A percentile compares a stretch with the other conserved stretches of the same genome.
Evolutionary conservation across 2,113 vertebrate species (phyloP).

Genomic region (Pangasianodon gigas): DNA sequence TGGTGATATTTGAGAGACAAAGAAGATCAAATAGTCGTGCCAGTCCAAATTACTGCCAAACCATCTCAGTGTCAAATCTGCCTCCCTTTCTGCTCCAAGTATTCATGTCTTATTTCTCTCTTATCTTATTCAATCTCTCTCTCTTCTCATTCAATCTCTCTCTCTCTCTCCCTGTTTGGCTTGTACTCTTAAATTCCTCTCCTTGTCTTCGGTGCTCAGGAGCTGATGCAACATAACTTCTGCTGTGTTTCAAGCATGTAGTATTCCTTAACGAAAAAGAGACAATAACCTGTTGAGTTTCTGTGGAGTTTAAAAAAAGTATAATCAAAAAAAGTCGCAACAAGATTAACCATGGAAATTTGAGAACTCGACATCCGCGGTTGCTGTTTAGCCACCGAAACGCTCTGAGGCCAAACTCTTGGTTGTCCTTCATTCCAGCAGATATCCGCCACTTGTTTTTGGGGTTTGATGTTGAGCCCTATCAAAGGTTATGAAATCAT

Average conservation of each 20-base stretch:
- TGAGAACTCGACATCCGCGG: constrained; percentile 51
- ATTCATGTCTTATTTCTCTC: constrained; percentile 45
- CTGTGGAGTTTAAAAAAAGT: constrained; percentile 68
- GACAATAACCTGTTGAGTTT: constrained; percentile 66
- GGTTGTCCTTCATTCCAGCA: constrained; percentile 65
- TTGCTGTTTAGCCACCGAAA: constrained; percentile 69
- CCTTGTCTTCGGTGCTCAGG: constrained; percentile 69
- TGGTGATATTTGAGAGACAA: constrained; percentile 13
- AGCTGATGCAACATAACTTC: constrained; percentile 67
- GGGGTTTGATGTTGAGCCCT: constrained; percentile 54
- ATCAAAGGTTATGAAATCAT: constrained; percentile 61
- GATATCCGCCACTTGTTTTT: constrained; percentile 66
- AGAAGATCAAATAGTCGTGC: constrained; percentile 17
- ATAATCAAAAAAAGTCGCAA: constrained; percentile 41
- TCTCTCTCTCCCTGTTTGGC: constrained; percentile 46
- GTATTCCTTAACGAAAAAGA: constrained; percentile 76
- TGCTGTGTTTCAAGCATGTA: constrained; percentile 81
- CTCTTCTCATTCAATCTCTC: constrained; percentile 54
- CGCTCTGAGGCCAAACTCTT: constrained; percentile 63
- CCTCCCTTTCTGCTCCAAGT: constrained; percentile 53
- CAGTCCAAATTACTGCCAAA: constrained; percentile 63
- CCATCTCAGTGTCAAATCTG: constrained; percentile 57
- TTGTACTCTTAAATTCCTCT: constrained; percentile 46
- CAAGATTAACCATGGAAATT: constrained; percentile 56
- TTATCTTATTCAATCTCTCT: constrained; percentile 55